phyloP scores from a whole-genome alignment of 2,797 vertebrate species.

The Hydrophis major region DNA sequence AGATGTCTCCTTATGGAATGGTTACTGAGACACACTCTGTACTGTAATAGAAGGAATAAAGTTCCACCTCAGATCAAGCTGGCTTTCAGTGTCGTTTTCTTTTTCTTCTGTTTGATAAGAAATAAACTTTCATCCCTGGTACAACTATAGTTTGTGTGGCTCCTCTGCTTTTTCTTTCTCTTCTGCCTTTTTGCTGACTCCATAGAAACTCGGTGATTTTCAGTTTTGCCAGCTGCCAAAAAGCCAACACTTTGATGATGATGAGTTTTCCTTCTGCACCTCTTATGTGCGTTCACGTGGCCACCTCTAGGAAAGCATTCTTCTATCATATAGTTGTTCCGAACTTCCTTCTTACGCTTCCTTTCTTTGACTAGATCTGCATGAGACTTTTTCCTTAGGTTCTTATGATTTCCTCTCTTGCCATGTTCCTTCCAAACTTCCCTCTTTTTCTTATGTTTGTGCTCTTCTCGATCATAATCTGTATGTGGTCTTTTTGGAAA shows the following conservation, averaged over 20 bases:
- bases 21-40: neutral
- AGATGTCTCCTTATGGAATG: neutral
- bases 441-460: conserved; percentile 44
- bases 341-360: conserved; percentile 29
- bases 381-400: neutral
- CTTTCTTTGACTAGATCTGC: conserved; percentile 3
- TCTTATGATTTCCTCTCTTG: conserved; percentile 30
- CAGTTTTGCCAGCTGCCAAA: conserved; percentile 23
- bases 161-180: conserved; percentile 48
- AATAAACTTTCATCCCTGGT: conserved; percentile 64
- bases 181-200: conserved; percentile 49
- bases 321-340: neutral
- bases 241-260: conserved; percentile 11
- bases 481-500: neutral
- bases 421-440: conserved; percentile 38
- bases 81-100: conserved; percentile 57
- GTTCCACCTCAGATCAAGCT: neutral
- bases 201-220: neutral
- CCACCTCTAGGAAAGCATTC: conserved; percentile 67
- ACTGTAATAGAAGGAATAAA: conserved; percentile 2
- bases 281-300: conserved; percentile 5
- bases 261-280: conserved; percentile 13
- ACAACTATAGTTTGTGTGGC: neutral
- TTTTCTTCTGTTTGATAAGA: conserved; percentile 74
- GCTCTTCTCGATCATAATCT: conserved; percentile 15